These are phyloP conservation scores for Mamestra configurata DNA, from an alignment of 1,140 invertebrate species.

Conservation along the genomic window DNA sequence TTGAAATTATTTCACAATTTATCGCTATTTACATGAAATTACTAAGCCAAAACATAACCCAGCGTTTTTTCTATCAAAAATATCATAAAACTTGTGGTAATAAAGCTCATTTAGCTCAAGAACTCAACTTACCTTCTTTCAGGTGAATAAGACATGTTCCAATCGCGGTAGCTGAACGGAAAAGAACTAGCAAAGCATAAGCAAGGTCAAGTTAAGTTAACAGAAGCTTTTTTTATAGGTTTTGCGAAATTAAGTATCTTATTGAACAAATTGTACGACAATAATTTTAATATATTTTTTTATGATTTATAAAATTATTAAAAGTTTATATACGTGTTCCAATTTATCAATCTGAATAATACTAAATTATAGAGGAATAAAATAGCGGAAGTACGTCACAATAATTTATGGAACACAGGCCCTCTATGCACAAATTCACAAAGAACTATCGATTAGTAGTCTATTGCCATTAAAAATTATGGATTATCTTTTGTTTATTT, in stretches of 20 bases:
- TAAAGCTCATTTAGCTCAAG: constrained; percentile 57
- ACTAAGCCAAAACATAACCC: not conserved
- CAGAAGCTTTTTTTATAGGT: constrained; percentile 78
- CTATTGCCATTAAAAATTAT: not conserved
- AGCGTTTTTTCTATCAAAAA: not conserved
- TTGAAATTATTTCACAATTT: constrained; percentile 54
- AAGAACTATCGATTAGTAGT: constrained; percentile 15
- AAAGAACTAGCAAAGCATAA: constrained; percentile 92
- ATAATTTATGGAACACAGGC: constrained; percentile 46
- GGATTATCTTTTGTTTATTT: too few species aligned
- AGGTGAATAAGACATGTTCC: constrained; percentile 92
- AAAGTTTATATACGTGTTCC: constrained; percentile 59
- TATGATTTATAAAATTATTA: constrained; percentile 66
- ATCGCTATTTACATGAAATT: constrained; percentile 31
- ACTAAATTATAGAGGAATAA: constrained; percentile 78
- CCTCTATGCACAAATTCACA: constrained; percentile 14
- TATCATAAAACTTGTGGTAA: constrained; percentile 2
- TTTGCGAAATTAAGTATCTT: constrained; percentile 28
- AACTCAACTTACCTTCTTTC: constrained; percentile 92
- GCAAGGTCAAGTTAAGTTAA: constrained; percentile 87
- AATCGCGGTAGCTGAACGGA: constrained; percentile 91
- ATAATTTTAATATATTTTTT: constrained; percentile 72
- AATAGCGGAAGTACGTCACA: constrained; percentile 78
- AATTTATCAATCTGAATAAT: constrained; percentile 65
- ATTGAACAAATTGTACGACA: constrained; percentile 38